Evolutionary conservation across 2,113 vertebrate species (phyloP), one percentile per base, ranked within the genome.

Genomic region (Calidris pygmaea): DNA sequence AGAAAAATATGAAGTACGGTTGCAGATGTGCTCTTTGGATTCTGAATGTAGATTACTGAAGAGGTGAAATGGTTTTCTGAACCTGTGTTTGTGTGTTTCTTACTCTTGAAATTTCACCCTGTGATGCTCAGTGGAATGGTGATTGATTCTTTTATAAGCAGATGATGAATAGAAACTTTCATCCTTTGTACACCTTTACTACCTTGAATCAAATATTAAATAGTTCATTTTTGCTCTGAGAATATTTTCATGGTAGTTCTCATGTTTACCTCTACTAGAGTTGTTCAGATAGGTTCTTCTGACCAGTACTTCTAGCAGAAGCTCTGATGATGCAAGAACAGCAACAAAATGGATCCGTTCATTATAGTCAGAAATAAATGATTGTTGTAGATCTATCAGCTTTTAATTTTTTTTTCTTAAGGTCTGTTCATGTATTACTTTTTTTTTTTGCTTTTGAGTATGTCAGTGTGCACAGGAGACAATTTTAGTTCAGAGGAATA

Each of bases 61-160:
- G 74, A 84, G 47, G 71, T 67, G 59, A 83, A 93, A 71, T 60
- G 45, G 0, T 47, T 93, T 55, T 43, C 84, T 92, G 79, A 97
- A 97, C 73, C 53, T 84, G 12, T 94, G 82, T 93, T 96, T 92
- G 37, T 97, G 78, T 96, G 93, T 95, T 97, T 97, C 82, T 91
- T 95, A 71, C 87, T 91, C 50, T 87, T 96, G 73, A 94, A 93
- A 88, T 96, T 95, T 96, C 73, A 84, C 47, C 88, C 52, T 34
- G 74, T 27, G 41, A 93, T 65, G 52, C 43, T 68, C 29, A 47
- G 67, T 79, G 88, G 71, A 97, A 87, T 73, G 58, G 91, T 93
- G 85, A 88, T 95, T 92, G 93, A 96, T 93, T 70, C 17, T 48
- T 95, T 90, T 27, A 2, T 87, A 96, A 97, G 59, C 65, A 30